Evolutionary conservation across 2,797 vertebrate species (phyloP).

Genomic region (Staurois parvus): DNA sequence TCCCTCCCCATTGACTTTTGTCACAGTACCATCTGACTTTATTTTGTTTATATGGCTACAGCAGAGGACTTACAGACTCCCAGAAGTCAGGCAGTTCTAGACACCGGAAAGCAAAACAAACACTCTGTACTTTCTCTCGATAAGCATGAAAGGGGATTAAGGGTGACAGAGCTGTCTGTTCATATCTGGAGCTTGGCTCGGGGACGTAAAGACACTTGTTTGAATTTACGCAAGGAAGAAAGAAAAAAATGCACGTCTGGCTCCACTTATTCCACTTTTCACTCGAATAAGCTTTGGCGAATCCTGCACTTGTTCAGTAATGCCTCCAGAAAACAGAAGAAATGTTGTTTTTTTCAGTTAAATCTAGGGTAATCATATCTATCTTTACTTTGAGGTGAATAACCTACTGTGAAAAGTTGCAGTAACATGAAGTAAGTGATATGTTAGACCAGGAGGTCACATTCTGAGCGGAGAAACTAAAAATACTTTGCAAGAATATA

Average conservation of each 20-base stretch:
- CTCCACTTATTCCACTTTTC: constrained; percentile 45
- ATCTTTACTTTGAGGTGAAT: neutral
- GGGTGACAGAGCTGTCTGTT: constrained; percentile 62
- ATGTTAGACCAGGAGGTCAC: constrained; percentile 33
- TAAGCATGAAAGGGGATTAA: constrained; percentile 62
- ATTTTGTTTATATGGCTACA: constrained; percentile 15
- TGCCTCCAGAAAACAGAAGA: constrained; percentile 5
- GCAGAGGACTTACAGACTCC: constrained; percentile 34
- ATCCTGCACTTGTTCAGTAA: neutral
- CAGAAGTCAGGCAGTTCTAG: constrained; percentile 51
- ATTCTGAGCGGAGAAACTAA: neutral
- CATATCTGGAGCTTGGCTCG: constrained; percentile 45
- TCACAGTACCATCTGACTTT: constrained; percentile 34
- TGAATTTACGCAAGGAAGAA: constrained; percentile 51
- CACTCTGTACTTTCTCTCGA: constrained; percentile 56
- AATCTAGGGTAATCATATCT: constrained; percentile 35
- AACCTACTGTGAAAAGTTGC: constrained; percentile 22
- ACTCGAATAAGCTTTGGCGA: constrained; percentile 36
- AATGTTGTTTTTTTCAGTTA: constrained; percentile 1
- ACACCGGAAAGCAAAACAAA: constrained; percentile 59
- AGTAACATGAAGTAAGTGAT: constrained; percentile 18
- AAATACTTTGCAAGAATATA: neutral
- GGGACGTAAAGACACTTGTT: constrained; percentile 51
- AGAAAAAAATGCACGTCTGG: constrained; percentile 19
- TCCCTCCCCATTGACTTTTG: constrained; percentile 5